Evolutionary conservation across 1,140 invertebrate genomes (phyloP), one percentile per base, ranked within the genome.

Genomic region (Notospermus geniculatus): DNA sequence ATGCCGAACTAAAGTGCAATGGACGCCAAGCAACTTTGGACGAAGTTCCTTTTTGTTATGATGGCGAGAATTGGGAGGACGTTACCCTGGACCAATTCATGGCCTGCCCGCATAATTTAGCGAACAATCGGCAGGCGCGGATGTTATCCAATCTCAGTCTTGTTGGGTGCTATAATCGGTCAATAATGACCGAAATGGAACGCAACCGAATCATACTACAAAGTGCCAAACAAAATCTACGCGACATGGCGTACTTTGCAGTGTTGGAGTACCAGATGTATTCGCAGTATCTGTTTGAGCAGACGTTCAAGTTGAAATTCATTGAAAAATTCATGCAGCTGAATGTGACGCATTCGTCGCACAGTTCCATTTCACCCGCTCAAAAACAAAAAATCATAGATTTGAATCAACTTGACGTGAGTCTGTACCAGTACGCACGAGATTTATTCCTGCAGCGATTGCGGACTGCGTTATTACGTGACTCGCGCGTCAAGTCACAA

Each of bases 171-270:
- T 98, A 99, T 83, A 94, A 96, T 80, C 88, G 85, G 39, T 88
- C 88, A 22, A 86, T 89, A 45, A 90, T 91, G 86, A 71, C 84
- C 29, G 54, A 71, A 15, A 79, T 82, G 46, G 78, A 84, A 32
- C 83, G 90, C 53, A 88, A 95, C 76, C 82, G 86, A 54, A 87
- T 93, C 41, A 88, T 98, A 84, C 83, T 99, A 39, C 88, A 91
- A 32, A 95, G 93, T 78, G 97, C 97, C 36, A 98, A 98, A 82
- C 85, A 88, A 63, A 99, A 98, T 84, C 84, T 99, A 30, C 88
- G 89, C 62, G 89, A 90, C 54, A 94, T 98, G 91, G 90, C 95
- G 30, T 99, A 94, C 77, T 98, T 99, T 82, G 96, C 96, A 60
- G 85, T 99, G 55, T 97, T 94, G 23, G 97, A 99, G 82, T 88